Base-by-base conservation (phyloP, 2,888 invertebrate species). In the Zygothrica quintamaculata region DNA sequence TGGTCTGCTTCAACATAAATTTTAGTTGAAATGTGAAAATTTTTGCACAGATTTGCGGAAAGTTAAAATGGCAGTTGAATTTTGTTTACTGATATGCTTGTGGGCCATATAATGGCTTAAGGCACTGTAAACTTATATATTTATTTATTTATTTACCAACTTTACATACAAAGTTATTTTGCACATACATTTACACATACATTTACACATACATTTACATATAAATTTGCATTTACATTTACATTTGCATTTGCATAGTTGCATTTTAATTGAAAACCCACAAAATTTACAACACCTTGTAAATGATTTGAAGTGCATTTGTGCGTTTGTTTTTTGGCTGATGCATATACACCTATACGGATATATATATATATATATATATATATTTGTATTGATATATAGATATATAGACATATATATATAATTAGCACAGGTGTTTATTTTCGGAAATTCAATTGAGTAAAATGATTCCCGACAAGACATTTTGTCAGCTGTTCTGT, bases 371-470 rank as follows among this genome's bases (percentile, higher is more conserved):
- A n/a, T n/a, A n/a, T n/a, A n/a, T n/a, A n/a, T n/a, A n/a, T n/a
- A n/a, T n/a, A n/a, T n/a, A n/a, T n/a, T n/a, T n/a, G n/a, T n/a
- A n/a, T n/a, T n/a, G n/a, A n/a, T n/a, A n/a, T n/a, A n/a, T n/a
- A n/a, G n/a, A n/a, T n/a, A 12, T 33, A 5, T 15, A 11, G 11
- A 33, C 31, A n/a, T 22, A 31, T 44, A 16, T 18, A 34, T 11
- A 43, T 15, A 71, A 48, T 55, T 47, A 60, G 47, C 58, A 48
- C 74, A 74, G 59, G 67, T 77, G 74, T 70, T 78, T 60, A 56
- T 65, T 65, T 59, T 66, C 43, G 42, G 25, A 59, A 77, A 57
- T 65, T 40, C 65, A 74, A 68, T 72, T 74, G 43, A 70, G 58
- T 55, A 57, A 34, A 74, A 62, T 68, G 60, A 40, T 9, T 12